Evolutionary conservation across 2,888 invertebrate genomes (phyloP), one percentile per base, ranked within the genome.

Genomic region (Incurvaria masculella): DNA sequence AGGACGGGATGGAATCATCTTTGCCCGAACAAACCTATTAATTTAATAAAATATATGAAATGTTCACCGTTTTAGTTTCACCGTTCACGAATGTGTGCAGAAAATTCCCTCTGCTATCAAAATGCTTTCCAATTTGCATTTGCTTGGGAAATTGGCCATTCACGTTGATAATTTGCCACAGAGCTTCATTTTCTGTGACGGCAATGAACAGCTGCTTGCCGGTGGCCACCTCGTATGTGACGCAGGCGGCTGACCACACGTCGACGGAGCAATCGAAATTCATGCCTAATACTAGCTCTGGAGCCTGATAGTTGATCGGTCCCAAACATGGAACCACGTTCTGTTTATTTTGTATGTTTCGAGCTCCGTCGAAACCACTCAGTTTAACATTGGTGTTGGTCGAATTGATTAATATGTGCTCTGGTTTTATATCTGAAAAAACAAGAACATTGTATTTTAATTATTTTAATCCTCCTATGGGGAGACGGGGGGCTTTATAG

Each of bases 401-500:
- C 16, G 33, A 49, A 48, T 67, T 62, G 5, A 73, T 27, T 14
- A 73, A 57, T 21, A 74, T 64, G 52, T 74, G 73, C 2, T 40
- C 27, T 2, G 72, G 71, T 53, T 62, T 66, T 55, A 73, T 69
- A 54, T 69, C 73, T 73, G 64, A 33, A 66, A 66, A 47, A 47
- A 19, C 40, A n/a, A 21, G 20, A 23, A n/a, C 14, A n/a, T 33
- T 23, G 23, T 23, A 23, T 23, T 23, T 23, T n/a, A n/a, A n/a
- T n/a, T n/a, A n/a, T n/a, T n/a, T n/a, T n/a, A n/a, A n/a, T n/a
- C n/a, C n/a, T n/a, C n/a, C n/a, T n/a, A n/a, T n/a, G n/a, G n/a
- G n/a, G n/a, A n/a, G n/a, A n/a, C n/a, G n/a, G n/a, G n/a, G n/a
- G n/a, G n/a, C n/a, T n/a, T n/a, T n/a, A n/a, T n/a, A n/a, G n/a